A percentile compares a stretch with the other conserved stretches of the same genome.
Conservation (phyloP, 2,888 invertebrate genomes). For the Beris chalybata region DNA sequence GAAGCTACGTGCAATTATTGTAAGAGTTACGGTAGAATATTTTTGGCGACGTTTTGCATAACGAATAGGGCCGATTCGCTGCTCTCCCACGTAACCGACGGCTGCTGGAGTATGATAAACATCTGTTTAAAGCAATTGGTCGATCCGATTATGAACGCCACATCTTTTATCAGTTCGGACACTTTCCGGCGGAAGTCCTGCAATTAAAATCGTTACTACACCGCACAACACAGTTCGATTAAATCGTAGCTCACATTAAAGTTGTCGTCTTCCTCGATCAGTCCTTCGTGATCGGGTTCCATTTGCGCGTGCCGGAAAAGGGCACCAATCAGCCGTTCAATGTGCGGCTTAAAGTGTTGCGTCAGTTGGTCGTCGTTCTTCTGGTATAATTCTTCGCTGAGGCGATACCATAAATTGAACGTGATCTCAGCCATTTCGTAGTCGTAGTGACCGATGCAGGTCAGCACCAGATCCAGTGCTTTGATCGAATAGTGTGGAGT, state of each 20-base stretch:
- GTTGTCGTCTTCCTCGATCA: slow-evolving; percentile 82
- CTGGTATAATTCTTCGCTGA: slow-evolving; percentile 93
- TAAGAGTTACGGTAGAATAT: slow-evolving; percentile 83
- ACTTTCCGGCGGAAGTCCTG: slow-evolving; percentile 81
- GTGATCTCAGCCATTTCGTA: slow-evolving; percentile 94
- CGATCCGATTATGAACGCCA: slow-evolving; percentile 94
- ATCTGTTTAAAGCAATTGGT: slow-evolving; percentile 90
- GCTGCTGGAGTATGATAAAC: slow-evolving; percentile 74
- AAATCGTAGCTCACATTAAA: slow-evolving; percentile 63
- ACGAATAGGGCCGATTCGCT: slow-evolving; percentile 93
- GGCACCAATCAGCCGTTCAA: slow-evolving; percentile 86
- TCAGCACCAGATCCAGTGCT: slow-evolving; percentile 84
- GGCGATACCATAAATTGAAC: slow-evolving; percentile 94
- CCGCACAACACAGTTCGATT: background rate
- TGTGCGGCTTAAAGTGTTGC: slow-evolving; percentile 82
- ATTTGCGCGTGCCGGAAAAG: slow-evolving; percentile 93
- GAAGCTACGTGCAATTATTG: background rate
- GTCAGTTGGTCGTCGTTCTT: slow-evolving; percentile 80
- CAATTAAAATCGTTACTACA: background rate
- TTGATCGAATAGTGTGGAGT: slow-evolving; percentile 75
- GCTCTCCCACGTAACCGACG: slow-evolving; percentile 84
- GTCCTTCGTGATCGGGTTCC: slow-evolving; percentile 89
- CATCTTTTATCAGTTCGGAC: slow-evolving; percentile 92
- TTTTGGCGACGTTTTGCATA: slow-evolving; percentile 94
- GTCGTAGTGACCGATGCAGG: slow-evolving; percentile 95